phyloP scores from a whole-genome alignment of 2,797 vertebrate genomes.

The Smutsia temminckii region DNA sequence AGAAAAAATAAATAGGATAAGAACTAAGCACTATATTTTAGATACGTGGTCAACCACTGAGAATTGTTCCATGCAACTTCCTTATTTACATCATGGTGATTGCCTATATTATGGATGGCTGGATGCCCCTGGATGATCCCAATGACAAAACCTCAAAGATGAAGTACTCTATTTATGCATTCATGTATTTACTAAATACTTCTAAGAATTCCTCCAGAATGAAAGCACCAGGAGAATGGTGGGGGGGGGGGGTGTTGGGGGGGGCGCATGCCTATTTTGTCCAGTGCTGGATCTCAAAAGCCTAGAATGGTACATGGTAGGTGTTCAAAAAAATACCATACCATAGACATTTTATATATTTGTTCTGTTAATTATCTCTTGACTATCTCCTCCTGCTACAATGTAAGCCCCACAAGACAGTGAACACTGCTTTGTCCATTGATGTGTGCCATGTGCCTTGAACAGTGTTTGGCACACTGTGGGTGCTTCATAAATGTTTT shows the following conservation, averaged over 20 bases:
- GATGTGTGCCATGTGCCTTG: not conserved
- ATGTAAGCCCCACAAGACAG: not conserved
- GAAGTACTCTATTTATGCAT: not conserved
- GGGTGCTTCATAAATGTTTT: not conserved
- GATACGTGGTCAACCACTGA: not conserved
- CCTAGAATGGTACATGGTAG: not conserved
- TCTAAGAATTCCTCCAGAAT: not conserved
- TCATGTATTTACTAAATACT: not conserved
- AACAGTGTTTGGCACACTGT: not conserved
- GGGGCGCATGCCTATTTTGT: not conserved
- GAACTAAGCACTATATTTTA: not conserved
- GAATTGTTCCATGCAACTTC: not conserved
- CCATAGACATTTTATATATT: not conserved
- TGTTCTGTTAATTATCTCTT: not conserved
- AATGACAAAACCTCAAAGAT: not conserved
- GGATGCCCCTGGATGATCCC: not conserved
- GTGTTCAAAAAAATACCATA: not conserved
- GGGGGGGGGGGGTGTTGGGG: fast-evolving
- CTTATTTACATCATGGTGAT: not conserved
- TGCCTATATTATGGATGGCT: not conserved
- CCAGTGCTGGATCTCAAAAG: not conserved
- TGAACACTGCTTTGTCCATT: not conserved
- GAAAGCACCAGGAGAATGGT: not conserved
- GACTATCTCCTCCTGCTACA: not conserved
- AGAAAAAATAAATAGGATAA: not conserved